phyloP scores from a whole-genome alignment of 2,113 vertebrate genomes.

The Corythoichthys intestinalis region DNA sequence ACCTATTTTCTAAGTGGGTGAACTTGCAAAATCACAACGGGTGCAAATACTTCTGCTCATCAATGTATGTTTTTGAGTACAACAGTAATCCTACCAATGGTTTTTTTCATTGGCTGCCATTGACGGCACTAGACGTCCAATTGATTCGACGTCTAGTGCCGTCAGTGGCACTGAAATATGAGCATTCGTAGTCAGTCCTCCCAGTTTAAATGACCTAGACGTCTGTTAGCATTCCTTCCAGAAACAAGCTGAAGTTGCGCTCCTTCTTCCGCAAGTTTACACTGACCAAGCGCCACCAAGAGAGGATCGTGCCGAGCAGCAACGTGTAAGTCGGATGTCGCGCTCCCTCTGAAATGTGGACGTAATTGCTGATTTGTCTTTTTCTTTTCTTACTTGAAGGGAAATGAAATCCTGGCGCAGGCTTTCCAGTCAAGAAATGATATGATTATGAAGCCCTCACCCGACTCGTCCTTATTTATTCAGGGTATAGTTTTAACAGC shows the following conservation, averaged over 20 bases:
- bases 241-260: not conserved
- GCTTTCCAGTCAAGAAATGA: not conserved
- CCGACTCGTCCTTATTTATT: not conserved
- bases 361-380: too few relatives aligned
- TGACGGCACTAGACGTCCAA: too few relatives aligned
- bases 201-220: not conserved
- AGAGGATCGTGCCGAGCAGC: not conserved
- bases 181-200: too few relatives aligned
- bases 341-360: not conserved
- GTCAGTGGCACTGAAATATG: too few relatives aligned
- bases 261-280: constrained; percentile 3
- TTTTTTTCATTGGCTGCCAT: too few relatives aligned
- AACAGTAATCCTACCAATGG: too few relatives aligned
- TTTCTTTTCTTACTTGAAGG: not conserved
- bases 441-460: not conserved
- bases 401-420: constrained; percentile 9
- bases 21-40: too few relatives aligned
- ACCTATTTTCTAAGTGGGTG: too few relatives aligned
- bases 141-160: too few relatives aligned
- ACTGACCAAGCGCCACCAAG: not conserved
- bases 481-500: not conserved
- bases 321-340: not conserved
- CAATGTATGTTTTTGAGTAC: too few relatives aligned
- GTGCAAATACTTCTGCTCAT: too few relatives aligned
- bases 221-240: not conserved